These are phyloP conservation scores for Capreolus pygargus DNA, from an alignment of 2,113 vertebrate genomes.

Conservation along the genomic window DNA sequence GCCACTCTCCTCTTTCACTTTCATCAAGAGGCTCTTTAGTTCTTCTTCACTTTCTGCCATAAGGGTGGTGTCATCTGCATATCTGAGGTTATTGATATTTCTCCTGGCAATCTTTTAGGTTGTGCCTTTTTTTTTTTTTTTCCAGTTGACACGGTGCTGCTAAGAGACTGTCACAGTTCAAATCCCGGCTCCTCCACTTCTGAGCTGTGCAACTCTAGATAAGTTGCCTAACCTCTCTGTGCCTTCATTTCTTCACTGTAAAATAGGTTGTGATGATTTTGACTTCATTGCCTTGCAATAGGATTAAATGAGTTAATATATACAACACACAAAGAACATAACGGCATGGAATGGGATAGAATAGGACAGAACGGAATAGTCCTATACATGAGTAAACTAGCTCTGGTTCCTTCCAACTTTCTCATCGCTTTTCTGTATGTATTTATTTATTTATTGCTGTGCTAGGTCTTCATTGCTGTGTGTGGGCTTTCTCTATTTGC, in stretches of 20 bases:
- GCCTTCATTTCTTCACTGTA: neutral
- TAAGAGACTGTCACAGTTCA: neutral
- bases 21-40: neutral
- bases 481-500: neutral
- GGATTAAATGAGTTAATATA: neutral
- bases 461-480: neutral
- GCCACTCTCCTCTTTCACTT: neutral
- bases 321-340: neutral
- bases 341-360: neutral
- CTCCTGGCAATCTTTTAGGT: neutral
- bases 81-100: neutral
- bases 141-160: neutral
- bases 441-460: neutral
- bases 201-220: neutral
- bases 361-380: neutral
- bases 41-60: neutral
- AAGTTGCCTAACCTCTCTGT: neutral
- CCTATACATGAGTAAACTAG: neutral
- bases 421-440: neutral
- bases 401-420: neutral
- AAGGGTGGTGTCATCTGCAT: neutral
- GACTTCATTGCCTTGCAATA: too few species aligned
- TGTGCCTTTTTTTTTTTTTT: neutral
- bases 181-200: neutral
- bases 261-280: neutral